Base-by-base conservation (phyloP, 1,140 invertebrate genomes). In the Papilio xuthus region DNA sequence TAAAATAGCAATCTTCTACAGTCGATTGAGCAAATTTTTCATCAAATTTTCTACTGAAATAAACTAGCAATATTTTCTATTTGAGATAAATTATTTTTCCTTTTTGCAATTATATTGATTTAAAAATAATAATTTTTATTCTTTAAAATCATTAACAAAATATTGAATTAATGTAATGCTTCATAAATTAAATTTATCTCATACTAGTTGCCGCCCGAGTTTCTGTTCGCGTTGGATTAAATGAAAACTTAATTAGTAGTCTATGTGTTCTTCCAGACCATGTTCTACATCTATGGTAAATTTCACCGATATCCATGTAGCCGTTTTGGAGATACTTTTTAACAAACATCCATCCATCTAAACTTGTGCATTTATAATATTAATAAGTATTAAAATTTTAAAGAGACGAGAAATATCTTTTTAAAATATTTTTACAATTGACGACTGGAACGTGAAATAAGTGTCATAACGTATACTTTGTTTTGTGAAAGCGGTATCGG, bases 1-100 rank as follows among this genome's bases (percentile, higher is more conserved):
- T 67, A 67, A 67, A 67, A 67, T 26, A 67, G 26, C 60, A 67
- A 67, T 67, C 60, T 67, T 67, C 13, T 28, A 67, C 60, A 18
- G 26, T 67, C 60, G 60, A 67, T 32, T 67, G 60, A 67, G 60
- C 60, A 67, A 67, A 67, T 67, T 67, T 67, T 67, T 67, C 60
- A 67, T 67, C 60, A 67, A 67, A 67, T 67, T 67, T 67, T 67
- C 23, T 67, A 67, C 26, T 32, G 26, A 67, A 28, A 13, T 2
- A 67, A 67, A 67, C 60, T 67, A 67, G 26, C 60, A 28, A 67
- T 67, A 32, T 67, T 67, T 67, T 67, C 60, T 67, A 26, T 26
- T 60, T 67, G 60, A 26, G 60, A 28, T 28, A 67, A 60, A 67
- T 4, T 26, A 7, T 67, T 6, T 10, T 67, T 28, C 15, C 26